Percentiles rank a stretch among this genome's conserved stretches.
Conservation (phyloP, 2,888 invertebrate genomes). For the Acanthoscelides obtectus region DNA sequence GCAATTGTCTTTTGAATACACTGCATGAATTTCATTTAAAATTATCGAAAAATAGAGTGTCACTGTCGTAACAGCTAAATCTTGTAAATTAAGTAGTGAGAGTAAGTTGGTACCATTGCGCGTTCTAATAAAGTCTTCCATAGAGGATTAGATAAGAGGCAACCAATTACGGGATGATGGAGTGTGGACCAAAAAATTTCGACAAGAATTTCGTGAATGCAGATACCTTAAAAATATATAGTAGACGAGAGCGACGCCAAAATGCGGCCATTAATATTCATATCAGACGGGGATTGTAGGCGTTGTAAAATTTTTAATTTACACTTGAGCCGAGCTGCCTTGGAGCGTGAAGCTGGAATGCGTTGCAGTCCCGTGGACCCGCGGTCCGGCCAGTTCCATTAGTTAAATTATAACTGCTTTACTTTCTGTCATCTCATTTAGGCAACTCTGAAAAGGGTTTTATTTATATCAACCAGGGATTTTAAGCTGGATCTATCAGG, state of each 20-base stretch:
- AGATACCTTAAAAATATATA: not conserved
- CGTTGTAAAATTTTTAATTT: not conserved
- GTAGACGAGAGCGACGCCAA: not conserved
- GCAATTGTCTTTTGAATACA: too few relatives aligned
- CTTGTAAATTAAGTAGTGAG: too few relatives aligned
- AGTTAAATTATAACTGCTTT: not conserved
- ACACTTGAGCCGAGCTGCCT: not conserved
- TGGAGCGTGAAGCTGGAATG: not conserved
- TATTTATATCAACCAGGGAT: not conserved
- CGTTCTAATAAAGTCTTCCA: not conserved
- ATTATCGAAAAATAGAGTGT: too few relatives aligned
- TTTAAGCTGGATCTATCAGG: not conserved
- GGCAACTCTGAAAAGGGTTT: not conserved
- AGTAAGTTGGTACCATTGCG: too few relatives aligned
- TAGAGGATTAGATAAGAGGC: not conserved
- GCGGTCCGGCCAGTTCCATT: not conserved
- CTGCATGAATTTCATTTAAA: too few relatives aligned
- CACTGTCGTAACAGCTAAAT: too few relatives aligned
- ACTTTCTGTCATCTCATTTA: not conserved
- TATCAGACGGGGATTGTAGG: not conserved
- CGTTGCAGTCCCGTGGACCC: not conserved
- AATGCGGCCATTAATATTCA: not conserved
- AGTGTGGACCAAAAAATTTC: not conserved
- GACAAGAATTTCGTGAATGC: not conserved
- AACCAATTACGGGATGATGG: not conserved